Conservation (phyloP, 1,140 invertebrate species). For the Drosophila subpulchrella region DNA sequence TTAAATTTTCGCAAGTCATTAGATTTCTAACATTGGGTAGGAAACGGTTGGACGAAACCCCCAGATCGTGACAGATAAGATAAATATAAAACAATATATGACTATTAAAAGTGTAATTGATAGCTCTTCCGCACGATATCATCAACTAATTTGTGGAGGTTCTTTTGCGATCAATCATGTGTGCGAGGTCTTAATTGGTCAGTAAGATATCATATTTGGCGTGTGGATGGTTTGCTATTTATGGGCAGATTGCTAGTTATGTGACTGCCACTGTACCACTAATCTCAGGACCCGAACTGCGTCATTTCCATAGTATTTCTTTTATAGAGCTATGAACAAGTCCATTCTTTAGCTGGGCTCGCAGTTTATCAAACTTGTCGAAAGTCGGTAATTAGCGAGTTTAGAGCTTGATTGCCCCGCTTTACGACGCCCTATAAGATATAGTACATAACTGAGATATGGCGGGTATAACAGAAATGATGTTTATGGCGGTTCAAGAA, state of each 20-base stretch:
- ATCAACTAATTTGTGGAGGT: not conserved
- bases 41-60: not conserved
- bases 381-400: slow-evolving; percentile 28
- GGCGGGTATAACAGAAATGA: not conserved
- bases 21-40: not conserved
- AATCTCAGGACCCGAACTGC: slow-evolving; percentile 6
- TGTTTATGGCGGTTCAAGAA: slow-evolving; percentile 7
- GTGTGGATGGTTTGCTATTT: not conserved
- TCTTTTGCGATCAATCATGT: too few species aligned
- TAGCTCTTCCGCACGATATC: slow-evolving; percentile 3
- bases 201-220: not conserved
- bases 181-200: not conserved
- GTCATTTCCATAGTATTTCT: not conserved
- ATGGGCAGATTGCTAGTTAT: too few species aligned
- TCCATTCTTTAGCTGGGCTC: not conserved
- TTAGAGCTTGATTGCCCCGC: slow-evolving; percentile 21
- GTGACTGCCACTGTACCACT: slow-evolving; percentile 3
- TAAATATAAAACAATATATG: slow-evolving; percentile 4
- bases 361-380: slow-evolving; percentile 26
- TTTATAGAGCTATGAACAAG: not conserved
- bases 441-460: slow-evolving; percentile 26
- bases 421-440: slow-evolving; percentile 36
- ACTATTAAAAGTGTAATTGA: slow-evolving; percentile 21
- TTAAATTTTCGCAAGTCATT: slow-evolving; percentile 9
- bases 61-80: slow-evolving; percentile 11